Evolutionary conservation across 2,888 invertebrate species (phyloP).

Genomic region (Serrognathus titanus): DNA sequence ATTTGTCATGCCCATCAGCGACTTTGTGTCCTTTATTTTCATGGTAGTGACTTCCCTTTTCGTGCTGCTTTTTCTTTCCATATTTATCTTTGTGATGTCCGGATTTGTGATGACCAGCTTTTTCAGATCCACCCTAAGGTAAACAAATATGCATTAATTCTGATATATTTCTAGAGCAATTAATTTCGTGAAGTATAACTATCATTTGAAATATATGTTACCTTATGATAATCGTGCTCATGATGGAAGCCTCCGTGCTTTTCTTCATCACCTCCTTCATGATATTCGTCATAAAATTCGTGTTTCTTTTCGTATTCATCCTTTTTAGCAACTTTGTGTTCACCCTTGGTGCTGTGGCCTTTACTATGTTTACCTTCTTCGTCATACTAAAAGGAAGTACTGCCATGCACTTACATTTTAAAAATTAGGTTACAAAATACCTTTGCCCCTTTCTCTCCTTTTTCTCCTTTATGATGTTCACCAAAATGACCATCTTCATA

Average conservation of each 20-base stretch:
- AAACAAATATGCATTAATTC: background rate
- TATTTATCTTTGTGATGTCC: constrained; percentile 74
- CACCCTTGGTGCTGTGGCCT: constrained; percentile 82
- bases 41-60: constrained; percentile 76
- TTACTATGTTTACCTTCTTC: constrained; percentile 55
- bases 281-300: constrained; percentile 82
- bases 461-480: constrained; percentile 63
- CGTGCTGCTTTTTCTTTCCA: constrained; percentile 76
- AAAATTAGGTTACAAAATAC: background rate
- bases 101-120: constrained; percentile 77
- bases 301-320: constrained; percentile 86
- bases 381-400: constrained; percentile 31
- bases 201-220: background rate
- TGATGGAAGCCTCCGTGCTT: constrained; percentile 79
- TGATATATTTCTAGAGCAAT: background rate
- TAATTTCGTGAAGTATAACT: background rate
- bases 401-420: background rate
- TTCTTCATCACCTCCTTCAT: constrained; percentile 76
- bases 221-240: constrained; percentile 61
- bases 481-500: constrained; percentile 64
- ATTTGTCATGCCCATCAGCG: constrained; percentile 72
- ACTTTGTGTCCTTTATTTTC: constrained; percentile 78
- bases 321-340: constrained; percentile 79
- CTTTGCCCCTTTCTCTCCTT: constrained; percentile 60
- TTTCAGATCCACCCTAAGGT: constrained; percentile 67